Base-by-base conservation (phyloP, 2,888 invertebrate genomes). In the Brachylomia viminalis region DNA sequence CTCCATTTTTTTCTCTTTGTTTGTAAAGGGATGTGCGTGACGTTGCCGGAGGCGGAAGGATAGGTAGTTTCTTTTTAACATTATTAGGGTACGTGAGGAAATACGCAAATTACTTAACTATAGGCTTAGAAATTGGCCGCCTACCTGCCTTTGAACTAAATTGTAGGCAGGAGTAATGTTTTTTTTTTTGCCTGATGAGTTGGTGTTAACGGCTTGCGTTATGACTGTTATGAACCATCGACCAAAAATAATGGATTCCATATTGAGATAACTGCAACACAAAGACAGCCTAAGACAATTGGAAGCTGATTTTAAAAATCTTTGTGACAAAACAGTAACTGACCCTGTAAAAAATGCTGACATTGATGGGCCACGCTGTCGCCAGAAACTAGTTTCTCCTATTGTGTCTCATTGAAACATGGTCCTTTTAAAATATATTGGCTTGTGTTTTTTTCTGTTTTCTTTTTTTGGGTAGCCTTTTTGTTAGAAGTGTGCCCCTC, bases 21-120 rank as follows among this genome's bases (percentile, higher is more conserved):
- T 94, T 94, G 91, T 88, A 83, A 93, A 94, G 93, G 94, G 94
- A 95, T 93, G 93, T 95, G 95, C 96, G 95, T 95, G 95, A 95
- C 92, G 92, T 91, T 93, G 92, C 92, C 91, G 92, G 92, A 94
- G 94, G 95, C 95, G 95, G 96, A 96, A 96, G 96, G 95, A 95
- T 96, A 94, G 94, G 92, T 92, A 93, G 93, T 92, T 92, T 92
- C 88, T 94, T 95, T 93, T 95, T 91, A 92, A 89, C 89, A 91
- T 92, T 94, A 93, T 94, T 92, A 91, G 91, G 91, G 92, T 90
- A 92, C 91, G 92, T 92, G 92, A 94, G 94, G 94, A 95, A 94
- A 94, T 93, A 92, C 92, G 92, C 93, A 94, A 94, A 94, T 93
- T 93, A 92, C 89, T 86, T 90, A 91, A 92, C 90, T 92, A 89